Conservation (phyloP, 2,888 invertebrate genomes). For the Urechis unicinctus region DNA sequence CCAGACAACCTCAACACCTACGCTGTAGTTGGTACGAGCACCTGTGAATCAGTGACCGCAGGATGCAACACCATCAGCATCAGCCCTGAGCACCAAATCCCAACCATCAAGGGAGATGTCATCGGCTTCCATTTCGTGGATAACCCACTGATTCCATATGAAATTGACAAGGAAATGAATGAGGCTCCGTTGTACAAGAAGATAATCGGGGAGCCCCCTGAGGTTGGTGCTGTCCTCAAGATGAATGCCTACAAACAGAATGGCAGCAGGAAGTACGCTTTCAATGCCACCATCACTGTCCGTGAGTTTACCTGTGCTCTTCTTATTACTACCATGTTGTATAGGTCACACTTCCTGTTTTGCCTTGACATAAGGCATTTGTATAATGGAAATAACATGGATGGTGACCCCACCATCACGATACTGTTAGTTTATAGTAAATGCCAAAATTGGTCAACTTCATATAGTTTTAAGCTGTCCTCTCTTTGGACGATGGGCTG, state of each 20-base stretch:
- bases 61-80: constrained; percentile 16
- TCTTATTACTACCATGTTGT: background rate
- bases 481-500: too few species aligned
- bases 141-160: constrained; percentile 12
- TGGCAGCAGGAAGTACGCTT: background rate
- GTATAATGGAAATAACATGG: too few species aligned
- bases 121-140: constrained; percentile 19
- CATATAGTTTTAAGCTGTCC: too few species aligned
- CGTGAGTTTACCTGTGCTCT: background rate
- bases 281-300: background rate
- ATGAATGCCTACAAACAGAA: background rate
- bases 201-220: background rate
- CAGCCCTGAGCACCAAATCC: constrained; percentile 2
- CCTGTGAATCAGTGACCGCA: constrained; percentile 4
- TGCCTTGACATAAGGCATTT: too few species aligned
- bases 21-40: constrained; percentile 8
- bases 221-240: background rate
- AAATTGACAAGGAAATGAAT: constrained; percentile 7
- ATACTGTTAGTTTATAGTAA: too few species aligned
- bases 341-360: too few species aligned
- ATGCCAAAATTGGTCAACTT: too few species aligned
- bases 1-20: constrained; percentile 7
- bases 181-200: constrained; percentile 10
- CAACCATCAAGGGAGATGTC: constrained; percentile 14
- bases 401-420: too few species aligned